These are phyloP conservation scores for Drosophila oshimai DNA, from an alignment of 1,140 invertebrate genomes.

Conservation along the genomic window DNA sequence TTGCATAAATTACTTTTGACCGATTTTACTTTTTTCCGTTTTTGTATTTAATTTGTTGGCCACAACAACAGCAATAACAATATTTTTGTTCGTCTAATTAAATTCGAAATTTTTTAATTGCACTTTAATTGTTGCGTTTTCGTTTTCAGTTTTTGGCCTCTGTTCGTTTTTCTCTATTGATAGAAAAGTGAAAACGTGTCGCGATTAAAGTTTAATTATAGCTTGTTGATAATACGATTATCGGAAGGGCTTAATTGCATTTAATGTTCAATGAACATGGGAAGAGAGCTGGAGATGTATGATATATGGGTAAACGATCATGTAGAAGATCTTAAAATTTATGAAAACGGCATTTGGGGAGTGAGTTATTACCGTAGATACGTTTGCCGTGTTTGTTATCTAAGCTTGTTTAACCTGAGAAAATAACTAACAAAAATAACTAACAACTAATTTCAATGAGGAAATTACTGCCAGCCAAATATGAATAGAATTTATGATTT, in stretches of 20 bases:
- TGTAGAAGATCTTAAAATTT: neutral
- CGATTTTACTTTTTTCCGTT: slow-evolving; percentile 31
- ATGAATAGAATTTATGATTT: too few species aligned
- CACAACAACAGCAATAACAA: slow-evolving; percentile 13
- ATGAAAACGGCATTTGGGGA: neutral
- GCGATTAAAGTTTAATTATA: slow-evolving; percentile 57
- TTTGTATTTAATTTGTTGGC: slow-evolving; percentile 23
- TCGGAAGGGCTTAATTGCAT: slow-evolving; percentile 14
- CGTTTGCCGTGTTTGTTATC: neutral
- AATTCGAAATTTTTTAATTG: slow-evolving; percentile 68
- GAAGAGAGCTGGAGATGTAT: neutral
- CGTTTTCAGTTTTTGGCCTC: slow-evolving; percentile 38
- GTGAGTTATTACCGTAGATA: too few species aligned
- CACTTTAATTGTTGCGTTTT: slow-evolving; percentile 65
- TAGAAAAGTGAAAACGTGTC: slow-evolving; percentile 72
- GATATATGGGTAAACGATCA: neutral
- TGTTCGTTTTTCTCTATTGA: slow-evolving; percentile 22
- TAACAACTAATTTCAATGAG: neutral
- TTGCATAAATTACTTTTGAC: slow-evolving; percentile 71
- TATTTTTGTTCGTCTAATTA: slow-evolving; percentile 22
- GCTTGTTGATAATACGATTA: slow-evolving; percentile 64
- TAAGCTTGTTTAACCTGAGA: neutral
- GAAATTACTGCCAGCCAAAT: neutral
- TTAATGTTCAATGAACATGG: neutral
- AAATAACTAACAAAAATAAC: neutral